Evolutionary conservation across 2,888 invertebrate genomes (phyloP), one percentile per base, ranked within the genome.

Genomic region (Phymatocera aterrima): DNA sequence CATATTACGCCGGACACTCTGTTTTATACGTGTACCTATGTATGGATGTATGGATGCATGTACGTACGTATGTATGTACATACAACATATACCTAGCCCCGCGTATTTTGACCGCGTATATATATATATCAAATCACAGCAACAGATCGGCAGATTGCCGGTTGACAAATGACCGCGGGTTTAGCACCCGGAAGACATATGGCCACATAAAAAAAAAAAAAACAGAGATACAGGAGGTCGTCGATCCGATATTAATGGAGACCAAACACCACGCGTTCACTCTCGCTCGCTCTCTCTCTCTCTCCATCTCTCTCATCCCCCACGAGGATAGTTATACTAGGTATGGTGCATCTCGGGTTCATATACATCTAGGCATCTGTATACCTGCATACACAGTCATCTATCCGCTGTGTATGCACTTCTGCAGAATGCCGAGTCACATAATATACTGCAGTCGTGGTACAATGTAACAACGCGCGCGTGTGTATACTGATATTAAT

Each of bases 181-280:
- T 82, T 82, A 83, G 83, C 81, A 83, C 83, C 81, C 83, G 82
- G 82, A 85, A 87, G 89, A 90, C 90, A 90, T 89, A 90, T 90
- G 90, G 90, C 85, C 85, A 86, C 81, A 87, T 87, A 88, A 89
- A 89, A 89, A 88, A 87, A 57, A 75, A 57, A 72, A 88, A 89
- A 89, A 89, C 88, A 87, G 75, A 75, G 75, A 72, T 72, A 75
- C 75, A 75, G 75, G 60, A 77, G 70, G 80, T 75, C 57, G 87
- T 86, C 88, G 87, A 90, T 90, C 87, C 87, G 85, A 90, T 89
- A 90, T 90, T 90, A 90, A 90, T 90, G 89, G 89, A 89, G 89
- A 90, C 89, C 89, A 90, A 90, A 89, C 88, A 89, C 88, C 89
- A 85, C 88, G 86, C 88, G 85, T 88, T 88, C n/a, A 18, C 37